Evolutionary conservation across 2,888 invertebrate genomes (phyloP).

Genomic region (Oscheius onirici): DNA sequence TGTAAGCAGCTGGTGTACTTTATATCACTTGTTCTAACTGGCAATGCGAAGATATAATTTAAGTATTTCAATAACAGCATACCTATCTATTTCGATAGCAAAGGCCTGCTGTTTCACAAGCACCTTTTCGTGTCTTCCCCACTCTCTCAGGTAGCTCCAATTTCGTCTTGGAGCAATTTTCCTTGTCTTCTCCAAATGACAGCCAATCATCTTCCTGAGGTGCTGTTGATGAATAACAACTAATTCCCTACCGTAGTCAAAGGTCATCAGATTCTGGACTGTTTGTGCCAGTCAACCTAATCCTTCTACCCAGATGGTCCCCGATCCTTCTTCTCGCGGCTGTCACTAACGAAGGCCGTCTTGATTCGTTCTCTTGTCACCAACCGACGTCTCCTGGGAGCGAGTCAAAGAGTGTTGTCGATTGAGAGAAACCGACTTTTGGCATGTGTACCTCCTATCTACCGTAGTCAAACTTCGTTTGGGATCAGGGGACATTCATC

Average conservation of each 20-base stretch:
- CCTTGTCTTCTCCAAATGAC: neutral
- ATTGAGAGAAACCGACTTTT: constrained; percentile 16
- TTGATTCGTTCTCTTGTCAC: constrained; percentile 34
- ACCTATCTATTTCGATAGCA: no score
- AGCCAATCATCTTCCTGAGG: constrained; percentile 4
- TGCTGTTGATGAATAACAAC: constrained; percentile 22
- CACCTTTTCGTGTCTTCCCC: neutral
- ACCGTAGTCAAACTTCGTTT: constrained; percentile 29
- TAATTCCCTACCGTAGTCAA: constrained; percentile 12
- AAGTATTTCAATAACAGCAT: no score
- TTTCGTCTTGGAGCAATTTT: constrained; percentile 6
- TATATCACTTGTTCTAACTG: no score
- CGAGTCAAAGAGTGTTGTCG: constrained; percentile 2
- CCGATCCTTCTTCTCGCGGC: constrained; percentile 11
- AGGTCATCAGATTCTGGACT: constrained; percentile 5
- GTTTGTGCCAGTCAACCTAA: constrained; percentile 6
- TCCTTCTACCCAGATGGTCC: constrained; percentile 27
- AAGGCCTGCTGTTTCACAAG: no score
- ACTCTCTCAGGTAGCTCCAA: constrained; percentile 10
- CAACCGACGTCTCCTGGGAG: constrained; percentile 22
- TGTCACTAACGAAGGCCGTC: constrained; percentile 33
- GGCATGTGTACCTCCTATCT: constrained; percentile 23
- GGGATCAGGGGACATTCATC: neutral
- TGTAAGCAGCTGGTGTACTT: no score
- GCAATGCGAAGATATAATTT: no score